Base-by-base conservation (phyloP, 2,113 vertebrate species). In the Capra hircus region DNA sequence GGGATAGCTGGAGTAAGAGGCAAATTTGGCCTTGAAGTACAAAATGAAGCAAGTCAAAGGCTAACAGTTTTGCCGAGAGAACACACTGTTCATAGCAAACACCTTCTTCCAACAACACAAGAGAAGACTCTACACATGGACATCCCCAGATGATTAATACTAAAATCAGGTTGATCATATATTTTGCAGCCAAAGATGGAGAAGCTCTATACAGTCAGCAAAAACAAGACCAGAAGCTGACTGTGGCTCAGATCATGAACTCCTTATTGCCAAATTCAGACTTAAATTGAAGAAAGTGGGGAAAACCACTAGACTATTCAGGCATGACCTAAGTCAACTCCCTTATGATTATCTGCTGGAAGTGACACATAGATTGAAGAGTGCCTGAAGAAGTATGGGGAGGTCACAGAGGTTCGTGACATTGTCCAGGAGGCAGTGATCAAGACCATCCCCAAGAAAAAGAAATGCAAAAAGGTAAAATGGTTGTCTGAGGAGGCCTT, bases 321-420 rank as follows among this genome's bases (percentile, higher is more conserved):
- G 9, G n/a, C 6, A 6, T 71, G 64, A 71, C n/a, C 8, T 67
- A 71, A 71, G 19, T 71, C n/a, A 36, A 36, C 36, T 71, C n/a
- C 17, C 17, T 21, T 71, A 71, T 36, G 15, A 71, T 36, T 71
- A 36, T 71, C 36, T n/a, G 4, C 16, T 36, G n/a, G n/a, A 36
- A 71, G n/a, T 71, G 17, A 71, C 64, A 71, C 17, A 21, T 21
- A 36, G 64, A 71, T 71, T 71, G 9, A 71, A 21, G 64, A 71
- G 17, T 21, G 9, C 64, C n/a, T 71, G 64, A 71, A 21, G n/a
- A 71, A 36, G 17, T n/a, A n/a, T n/a, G n/a, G n/a, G n/a, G n/a
- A n/a, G n/a, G n/a, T n/a, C n/a, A 7, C 1, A 1, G n/a, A 71
- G n/a, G 33, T 71, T 36, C 0, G 0, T 36, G 9, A 36, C 64